These are phyloP conservation scores for Perca flavescens DNA, from an alignment of 2,113 vertebrate species.

Conservation along the genomic window DNA sequence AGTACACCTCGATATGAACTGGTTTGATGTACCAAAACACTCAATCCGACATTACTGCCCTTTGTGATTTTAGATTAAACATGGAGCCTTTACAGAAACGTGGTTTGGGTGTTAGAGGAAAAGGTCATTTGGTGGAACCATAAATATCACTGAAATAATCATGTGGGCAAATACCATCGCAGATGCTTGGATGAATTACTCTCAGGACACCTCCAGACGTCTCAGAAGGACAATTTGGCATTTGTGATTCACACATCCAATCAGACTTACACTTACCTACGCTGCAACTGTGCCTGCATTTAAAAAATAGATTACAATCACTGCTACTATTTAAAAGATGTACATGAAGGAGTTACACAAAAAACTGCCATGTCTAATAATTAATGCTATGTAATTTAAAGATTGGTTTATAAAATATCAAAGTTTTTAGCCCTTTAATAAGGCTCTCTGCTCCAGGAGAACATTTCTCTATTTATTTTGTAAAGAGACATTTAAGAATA, in stretches of 20 bases:
- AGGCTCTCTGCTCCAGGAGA: background rate
- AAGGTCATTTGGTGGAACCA: constrained; percentile 60
- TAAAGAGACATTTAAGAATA: constrained; percentile 1
- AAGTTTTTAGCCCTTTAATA: background rate
- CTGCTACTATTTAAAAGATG: background rate
- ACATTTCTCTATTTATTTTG: background rate
- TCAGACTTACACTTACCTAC: constrained; percentile 50
- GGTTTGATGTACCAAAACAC: constrained; percentile 19
- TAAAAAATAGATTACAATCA: constrained; percentile 26
- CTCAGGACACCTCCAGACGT: constrained; percentile 42
- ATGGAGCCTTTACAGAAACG: background rate
- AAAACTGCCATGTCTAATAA: background rate
- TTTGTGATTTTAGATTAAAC: constrained; percentile 39
- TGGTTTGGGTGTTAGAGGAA: constrained; percentile 9
- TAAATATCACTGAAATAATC: constrained; percentile 54
- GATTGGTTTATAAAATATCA: background rate
- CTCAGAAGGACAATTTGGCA: constrained; percentile 31
- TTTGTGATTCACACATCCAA: constrained; percentile 57
- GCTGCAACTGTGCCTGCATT: constrained; percentile 42
- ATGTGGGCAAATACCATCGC: constrained; percentile 45
- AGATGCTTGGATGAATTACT: constrained; percentile 28
- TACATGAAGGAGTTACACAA: background rate
- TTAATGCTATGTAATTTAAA: background rate
- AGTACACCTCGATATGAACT: background rate
- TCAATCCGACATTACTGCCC: background rate